Percentiles rank a stretch among this genome's conserved stretches.
Conservation (phyloP, 2,797 vertebrate genomes). For the Cossypha polioptera region DNA sequence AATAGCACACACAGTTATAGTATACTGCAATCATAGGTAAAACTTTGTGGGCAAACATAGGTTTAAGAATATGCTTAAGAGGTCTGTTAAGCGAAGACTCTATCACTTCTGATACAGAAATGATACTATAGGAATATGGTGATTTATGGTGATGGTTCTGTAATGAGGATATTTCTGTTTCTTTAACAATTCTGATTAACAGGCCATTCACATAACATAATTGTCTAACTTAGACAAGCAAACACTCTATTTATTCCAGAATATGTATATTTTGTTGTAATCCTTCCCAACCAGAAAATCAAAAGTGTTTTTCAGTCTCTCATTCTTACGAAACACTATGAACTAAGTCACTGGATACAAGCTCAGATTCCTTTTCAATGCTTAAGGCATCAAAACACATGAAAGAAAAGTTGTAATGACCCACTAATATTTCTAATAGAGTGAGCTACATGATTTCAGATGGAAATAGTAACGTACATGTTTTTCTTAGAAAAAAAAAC, state of each 20-base stretch:
- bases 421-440: neutral
- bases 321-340: neutral
- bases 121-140: neutral
- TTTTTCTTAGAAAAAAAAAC: neutral
- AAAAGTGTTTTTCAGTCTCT: neutral
- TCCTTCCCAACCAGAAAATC: neutral
- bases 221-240: neutral
- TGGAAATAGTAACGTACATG: neutral
- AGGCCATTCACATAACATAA: neutral
- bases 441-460: neutral
- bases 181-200: neutral
- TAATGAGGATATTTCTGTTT: neutral
- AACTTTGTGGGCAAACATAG: neutral
- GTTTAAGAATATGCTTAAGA: neutral
- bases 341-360: neutral
- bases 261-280: neutral
- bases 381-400: neutral
- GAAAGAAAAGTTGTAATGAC: neutral
- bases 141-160: neutral
- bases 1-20: rapidly evolving
- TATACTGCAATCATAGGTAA: neutral
- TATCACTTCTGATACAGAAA: neutral
- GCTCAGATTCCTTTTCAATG: neutral
- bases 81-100: neutral
- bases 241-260: neutral